phyloP scores from a whole-genome alignment of 2,888 invertebrate species.

The Sesia bembeciformis region DNA sequence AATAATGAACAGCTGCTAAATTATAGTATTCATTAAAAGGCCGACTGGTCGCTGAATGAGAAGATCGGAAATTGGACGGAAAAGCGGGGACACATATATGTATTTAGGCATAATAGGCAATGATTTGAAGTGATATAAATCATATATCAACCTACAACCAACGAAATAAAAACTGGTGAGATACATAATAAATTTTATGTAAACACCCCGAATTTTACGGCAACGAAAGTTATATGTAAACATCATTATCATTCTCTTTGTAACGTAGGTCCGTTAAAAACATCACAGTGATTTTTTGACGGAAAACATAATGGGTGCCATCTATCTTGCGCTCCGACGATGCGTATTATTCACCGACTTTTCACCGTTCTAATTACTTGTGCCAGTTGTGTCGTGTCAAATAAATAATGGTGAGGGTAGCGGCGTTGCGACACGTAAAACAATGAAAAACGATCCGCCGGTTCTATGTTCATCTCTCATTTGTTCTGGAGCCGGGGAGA shows the following conservation, averaged over 20 bases:
- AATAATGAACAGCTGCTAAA: too few species aligned
- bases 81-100: too few species aligned
- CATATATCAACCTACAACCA: too few species aligned
- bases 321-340: background rate
- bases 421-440: constrained; percentile 26
- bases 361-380: constrained; percentile 19
- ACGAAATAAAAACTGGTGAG: too few species aligned
- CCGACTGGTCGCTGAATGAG: too few species aligned
- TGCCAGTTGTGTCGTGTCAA: constrained; percentile 9
- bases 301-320: background rate
- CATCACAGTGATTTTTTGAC: background rate
- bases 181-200: too few species aligned
- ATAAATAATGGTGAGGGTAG: constrained; percentile 7
- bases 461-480: constrained; percentile 44
- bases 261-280: background rate
- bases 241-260: constrained; percentile 6
- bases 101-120: too few species aligned
- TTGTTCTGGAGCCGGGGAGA: constrained; percentile 34
- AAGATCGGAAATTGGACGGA: too few species aligned
- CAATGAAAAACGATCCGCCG: constrained; percentile 45
- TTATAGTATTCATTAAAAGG: too few species aligned
- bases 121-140: too few species aligned
- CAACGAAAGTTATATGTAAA: too few species aligned
- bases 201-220: too few species aligned
- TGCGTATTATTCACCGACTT: constrained; percentile 15